Evolutionary conservation across 2,113 vertebrate genomes (phyloP).

Genomic region (Stercorarius parasiticus): DNA sequence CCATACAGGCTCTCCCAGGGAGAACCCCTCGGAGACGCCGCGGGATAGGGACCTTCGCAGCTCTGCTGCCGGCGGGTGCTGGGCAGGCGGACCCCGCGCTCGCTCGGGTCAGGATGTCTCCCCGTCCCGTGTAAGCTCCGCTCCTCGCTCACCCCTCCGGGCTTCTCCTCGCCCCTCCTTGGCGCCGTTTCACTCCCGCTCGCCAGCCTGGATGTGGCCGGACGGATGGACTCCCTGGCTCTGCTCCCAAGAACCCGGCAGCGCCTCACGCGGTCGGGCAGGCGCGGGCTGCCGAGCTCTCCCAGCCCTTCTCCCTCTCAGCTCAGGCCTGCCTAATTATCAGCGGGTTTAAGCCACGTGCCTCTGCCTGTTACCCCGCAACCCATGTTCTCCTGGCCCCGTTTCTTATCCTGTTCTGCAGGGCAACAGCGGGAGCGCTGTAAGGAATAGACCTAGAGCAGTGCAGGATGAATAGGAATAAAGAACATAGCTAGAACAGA

Average conservation of each 20-base stretch:
- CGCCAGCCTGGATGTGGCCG: neutral
- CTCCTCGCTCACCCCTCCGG: neutral
- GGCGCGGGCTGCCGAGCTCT: neutral
- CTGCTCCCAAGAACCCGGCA: neutral
- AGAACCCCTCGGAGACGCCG: neutral
- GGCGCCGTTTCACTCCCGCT: neutral
- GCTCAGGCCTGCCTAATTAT: neutral
- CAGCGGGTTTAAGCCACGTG: neutral
- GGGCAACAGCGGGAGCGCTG: neutral
- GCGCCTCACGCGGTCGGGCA: neutral
- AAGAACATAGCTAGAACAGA: rapidly evolving
- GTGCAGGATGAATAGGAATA: neutral
- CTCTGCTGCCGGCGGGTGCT: neutral
- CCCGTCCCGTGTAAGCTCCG: rapidly evolving
- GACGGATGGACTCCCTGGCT: neutral
- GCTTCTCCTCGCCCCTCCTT: neutral
- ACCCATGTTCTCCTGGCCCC: neutral
- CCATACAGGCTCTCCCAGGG: too few species aligned
- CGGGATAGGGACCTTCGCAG: neutral
- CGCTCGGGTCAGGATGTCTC: rapidly evolving
- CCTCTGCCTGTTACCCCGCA: neutral
- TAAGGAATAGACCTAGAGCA: neutral
- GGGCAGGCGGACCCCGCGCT: rapidly evolving
- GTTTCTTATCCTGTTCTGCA: neutral
- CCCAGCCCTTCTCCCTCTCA: neutral